A percentile compares a stretch with the other conserved stretches of the same genome.
These are phyloP conservation scores for Hemichromis elongatus DNA, from an alignment of 2,113 vertebrate genomes.

Conservation along the genomic window DNA sequence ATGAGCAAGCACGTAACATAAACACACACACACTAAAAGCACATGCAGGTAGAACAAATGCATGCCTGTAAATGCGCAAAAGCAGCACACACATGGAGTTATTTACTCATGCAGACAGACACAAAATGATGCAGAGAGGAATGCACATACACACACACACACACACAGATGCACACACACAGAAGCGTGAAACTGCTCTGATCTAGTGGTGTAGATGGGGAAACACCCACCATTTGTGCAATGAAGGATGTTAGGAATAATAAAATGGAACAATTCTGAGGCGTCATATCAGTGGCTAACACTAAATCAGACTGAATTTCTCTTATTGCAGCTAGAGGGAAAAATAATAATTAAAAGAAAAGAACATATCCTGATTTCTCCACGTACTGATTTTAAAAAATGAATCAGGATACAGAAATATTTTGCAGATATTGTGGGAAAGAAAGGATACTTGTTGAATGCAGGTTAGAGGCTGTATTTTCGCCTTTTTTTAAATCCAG, in stretches of 20 bases:
- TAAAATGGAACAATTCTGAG: background rate
- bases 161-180: background rate
- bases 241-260: constrained; percentile 1
- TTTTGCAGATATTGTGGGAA: background rate
- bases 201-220: constrained; percentile 49
- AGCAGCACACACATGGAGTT: constrained; percentile 6
- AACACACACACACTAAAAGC: background rate
- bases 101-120: constrained; percentile 39
- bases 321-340: background rate
- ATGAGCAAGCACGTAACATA: background rate
- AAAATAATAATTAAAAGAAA: background rate
- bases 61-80: constrained; percentile 18
- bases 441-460: constrained; percentile 74
- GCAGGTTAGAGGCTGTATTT: constrained; percentile 22
- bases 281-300: background rate
- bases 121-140: constrained; percentile 27
- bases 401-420: background rate
- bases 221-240: constrained; percentile 60
- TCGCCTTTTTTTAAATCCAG: background rate
- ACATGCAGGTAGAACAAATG: constrained; percentile 20
- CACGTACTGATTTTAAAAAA: background rate
- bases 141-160: background rate
- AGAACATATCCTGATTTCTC: background rate
- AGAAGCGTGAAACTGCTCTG: constrained; percentile 46
- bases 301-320: background rate